Conservation (phyloP, 2,888 invertebrate genomes). For the Ectemnius cavifrons region DNA sequence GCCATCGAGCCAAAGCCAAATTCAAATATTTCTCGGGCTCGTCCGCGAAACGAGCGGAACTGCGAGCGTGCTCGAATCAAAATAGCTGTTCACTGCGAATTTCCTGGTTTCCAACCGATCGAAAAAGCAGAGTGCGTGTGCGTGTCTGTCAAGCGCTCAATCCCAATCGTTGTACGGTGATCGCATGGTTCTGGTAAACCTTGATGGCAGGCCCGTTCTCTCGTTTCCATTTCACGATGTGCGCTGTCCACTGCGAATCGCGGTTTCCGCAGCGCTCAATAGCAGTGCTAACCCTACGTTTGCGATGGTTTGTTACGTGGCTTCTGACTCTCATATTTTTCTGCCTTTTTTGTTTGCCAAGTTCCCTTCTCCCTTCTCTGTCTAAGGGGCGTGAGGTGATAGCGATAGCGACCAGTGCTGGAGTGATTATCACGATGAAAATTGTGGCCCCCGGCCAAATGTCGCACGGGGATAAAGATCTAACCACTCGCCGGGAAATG, state of each 20-base stretch:
- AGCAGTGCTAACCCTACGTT: too few species aligned
- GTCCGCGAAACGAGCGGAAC: conserved; percentile 2
- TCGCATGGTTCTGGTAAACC: neutral
- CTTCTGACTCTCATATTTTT: too few species aligned
- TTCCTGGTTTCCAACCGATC: neutral
- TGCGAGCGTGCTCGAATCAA: too few species aligned
- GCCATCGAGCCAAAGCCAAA: conserved; percentile 1
- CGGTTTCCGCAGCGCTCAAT: too few species aligned
- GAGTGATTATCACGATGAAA: conserved; percentile 62
- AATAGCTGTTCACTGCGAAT: neutral
- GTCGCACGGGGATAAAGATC: conserved; percentile 67
- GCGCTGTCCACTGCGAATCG: too few species aligned
- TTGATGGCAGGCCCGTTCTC: too few species aligned
- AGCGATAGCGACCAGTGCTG: conserved; percentile 22
- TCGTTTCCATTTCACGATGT: too few species aligned
- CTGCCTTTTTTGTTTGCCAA: too few species aligned
- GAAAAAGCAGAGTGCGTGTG: neutral
- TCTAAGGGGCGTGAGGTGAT: conserved; percentile 14
- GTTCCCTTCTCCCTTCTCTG: too few species aligned
- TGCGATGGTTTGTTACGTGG: too few species aligned
- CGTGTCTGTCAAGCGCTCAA: neutral
- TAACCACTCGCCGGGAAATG: conserved; percentile 61
- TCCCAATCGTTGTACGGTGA: neutral
- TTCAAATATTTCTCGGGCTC: neutral
- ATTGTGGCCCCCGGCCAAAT: conserved; percentile 63